Evolutionary conservation across 2,888 invertebrate species (phyloP), one percentile per base, ranked within the genome.

Genomic region (Scotopteryx bipunctaria): DNA sequence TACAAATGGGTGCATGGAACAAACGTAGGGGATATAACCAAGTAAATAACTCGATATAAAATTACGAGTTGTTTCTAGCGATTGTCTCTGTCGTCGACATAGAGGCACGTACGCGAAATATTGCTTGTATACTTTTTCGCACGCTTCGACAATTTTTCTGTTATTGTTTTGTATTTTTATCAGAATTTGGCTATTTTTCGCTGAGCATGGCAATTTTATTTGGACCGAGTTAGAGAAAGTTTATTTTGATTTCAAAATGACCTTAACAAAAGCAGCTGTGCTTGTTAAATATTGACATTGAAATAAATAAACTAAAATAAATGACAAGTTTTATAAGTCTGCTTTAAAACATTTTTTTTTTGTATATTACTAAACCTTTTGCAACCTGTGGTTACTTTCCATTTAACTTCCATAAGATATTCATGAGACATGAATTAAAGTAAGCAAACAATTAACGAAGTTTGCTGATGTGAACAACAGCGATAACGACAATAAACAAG

Each of bases 21-120:
- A 86, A 87, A 86, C 80, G 83, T 78, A 73, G 82, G 76, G 77
- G 78, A 67, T 67, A 81, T 81, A 79, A 83, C 76, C 62, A 66
- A 64, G 73, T 67, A 71, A 73, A 69, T 72, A 78, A 79, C 75
- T 80, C 71, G 76, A 86, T 86, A 86, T 85, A 76, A 79, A 83
- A 86, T 83, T 76, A 84, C 84, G 67, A 63, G 75, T 76, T 72
- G 75, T 85, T 81, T 78, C 64, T 66, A 59, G 71, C 74, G 73
- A 85, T 86, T 82, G 83, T 83, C 81, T 81, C 65, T 69, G 63
- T 66, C 65, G 57, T 67, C 65, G 67, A 63, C 69, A 69, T 62
- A 71, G 67, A 51, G 63, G 73, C 87, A 88, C 87, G 88, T 86
- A 73, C 79, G 45, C 57, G 63, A 64, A 71, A 81, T 81, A 86